These are phyloP conservation scores for Maniola jurtina DNA, from an alignment of 1,140 invertebrate species.

Conservation along the genomic window DNA sequence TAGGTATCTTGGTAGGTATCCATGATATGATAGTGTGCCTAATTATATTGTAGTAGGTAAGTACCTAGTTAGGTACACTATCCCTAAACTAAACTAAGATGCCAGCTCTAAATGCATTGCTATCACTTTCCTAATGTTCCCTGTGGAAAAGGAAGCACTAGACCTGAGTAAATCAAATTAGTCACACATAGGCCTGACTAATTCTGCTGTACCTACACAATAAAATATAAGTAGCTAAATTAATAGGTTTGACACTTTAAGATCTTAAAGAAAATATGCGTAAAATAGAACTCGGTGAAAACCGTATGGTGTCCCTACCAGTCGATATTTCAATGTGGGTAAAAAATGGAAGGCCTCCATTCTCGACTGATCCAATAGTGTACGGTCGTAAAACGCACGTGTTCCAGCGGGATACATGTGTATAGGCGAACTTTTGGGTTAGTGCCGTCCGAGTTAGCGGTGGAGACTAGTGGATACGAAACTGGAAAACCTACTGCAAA, in stretches of 20 bases:
- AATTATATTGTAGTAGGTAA: no score
- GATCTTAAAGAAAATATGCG: not conserved
- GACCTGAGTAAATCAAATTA: no score
- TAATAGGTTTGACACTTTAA: not conserved
- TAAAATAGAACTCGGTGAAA: not conserved
- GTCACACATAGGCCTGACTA: no score
- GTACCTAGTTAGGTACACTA: no score
- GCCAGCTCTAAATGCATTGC: no score
- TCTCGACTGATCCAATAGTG: slow-evolving; percentile 66
- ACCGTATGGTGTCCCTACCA: not conserved
- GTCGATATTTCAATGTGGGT: slow-evolving; percentile 42
- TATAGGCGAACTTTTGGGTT: slow-evolving; percentile 69
- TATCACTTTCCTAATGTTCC: no score
- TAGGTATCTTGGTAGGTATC: no score
- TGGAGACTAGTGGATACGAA: slow-evolving; percentile 42
- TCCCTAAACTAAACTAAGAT: no score
- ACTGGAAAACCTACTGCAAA: not conserved
- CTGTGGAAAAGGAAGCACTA: no score
- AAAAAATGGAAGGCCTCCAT: slow-evolving; percentile 60
- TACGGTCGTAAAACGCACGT: slow-evolving; percentile 70
- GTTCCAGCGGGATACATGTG: slow-evolving; percentile 64
- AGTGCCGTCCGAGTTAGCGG: slow-evolving; percentile 57
- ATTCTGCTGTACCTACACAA: no score
- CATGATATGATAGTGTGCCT: no score
- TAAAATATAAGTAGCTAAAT: no score